Evolutionary conservation across 1,140 invertebrate species (phyloP), one percentile per base, ranked within the genome.

Genomic region (Berghia stephanieae): DNA sequence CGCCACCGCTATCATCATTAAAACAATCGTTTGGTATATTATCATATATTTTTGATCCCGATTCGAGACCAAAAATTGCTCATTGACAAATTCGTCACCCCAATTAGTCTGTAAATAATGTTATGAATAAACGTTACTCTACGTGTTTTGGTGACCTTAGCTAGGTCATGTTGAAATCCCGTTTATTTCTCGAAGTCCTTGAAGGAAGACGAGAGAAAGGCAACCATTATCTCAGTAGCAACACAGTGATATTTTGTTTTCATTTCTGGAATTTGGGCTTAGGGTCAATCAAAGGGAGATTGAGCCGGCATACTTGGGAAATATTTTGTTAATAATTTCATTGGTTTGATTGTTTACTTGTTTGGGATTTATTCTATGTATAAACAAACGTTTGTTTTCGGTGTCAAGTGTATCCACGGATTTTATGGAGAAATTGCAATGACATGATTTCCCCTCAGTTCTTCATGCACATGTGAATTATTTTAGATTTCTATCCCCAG

Each of bases 221-320:
- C 60, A 81, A 78, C 80, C 80, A 81, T 81, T 81, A 78, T 76
- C 75, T 68, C 75, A 77, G 78, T 79, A 79, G 80, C 77, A 81
- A 79, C 78, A 78, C 75, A 78, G 78, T 77, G 70, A 79, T 79
- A 77, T 72, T 81, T 77, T 81, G 78, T 77, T 81, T 79, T 78
- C 44, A 43, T 60, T 40, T 27, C 60, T 68, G 44, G 60, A 63
- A 74, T 34, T 57, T 75, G 73, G n/a, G 34, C 67, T 44, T 44
- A n/a, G n/a, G n/a, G n/a, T n/a, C n/a, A n/a, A n/a, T n/a, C n/a
- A n/a, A n/a, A n/a, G n/a, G n/a, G n/a, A 24, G 13, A 57, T 21
- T 74, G 8, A 57, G 5, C 52, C 24, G 2, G 24, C 6, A 38
- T 40, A 57, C 6, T 60, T 60, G n/a, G 34, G 1, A 44, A 13